Percentiles rank a stretch among this genome's conserved stretches.
phyloP scores from a whole-genome alignment of 1,140 invertebrate species.

The Pogonognathellus flavescens region DNA sequence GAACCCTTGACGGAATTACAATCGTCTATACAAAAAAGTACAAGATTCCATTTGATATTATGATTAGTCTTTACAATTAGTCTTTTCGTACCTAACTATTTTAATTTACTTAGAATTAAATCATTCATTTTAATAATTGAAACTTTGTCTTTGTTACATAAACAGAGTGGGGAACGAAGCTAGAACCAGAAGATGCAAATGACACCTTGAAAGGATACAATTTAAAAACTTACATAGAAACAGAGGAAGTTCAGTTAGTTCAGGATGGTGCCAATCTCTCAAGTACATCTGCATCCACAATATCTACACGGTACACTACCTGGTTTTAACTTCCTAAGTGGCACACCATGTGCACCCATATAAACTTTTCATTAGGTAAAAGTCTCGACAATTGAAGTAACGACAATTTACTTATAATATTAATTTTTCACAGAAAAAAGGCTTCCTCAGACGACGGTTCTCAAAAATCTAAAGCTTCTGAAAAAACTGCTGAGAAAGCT shows the following conservation, averaged over 20 bases:
- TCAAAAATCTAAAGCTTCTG: not conserved
- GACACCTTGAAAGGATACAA: not conserved
- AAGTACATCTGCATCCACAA: not conserved
- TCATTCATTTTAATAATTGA: not conserved
- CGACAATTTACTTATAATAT: not conserved
- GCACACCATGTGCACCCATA: not conserved
- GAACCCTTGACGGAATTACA: not conserved
- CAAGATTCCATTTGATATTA: not conserved
- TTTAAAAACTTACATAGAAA: not conserved
- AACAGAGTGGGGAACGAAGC: not conserved
- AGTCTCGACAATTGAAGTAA: not conserved
- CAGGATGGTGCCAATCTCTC: not conserved
- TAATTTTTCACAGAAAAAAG: not conserved
- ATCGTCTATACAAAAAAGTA: slow-evolving; percentile 4
- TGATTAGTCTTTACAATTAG: too few species aligned
- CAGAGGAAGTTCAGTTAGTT: not conserved
- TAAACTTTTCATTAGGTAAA: too few species aligned
- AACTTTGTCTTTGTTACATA: not conserved
- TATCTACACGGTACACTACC: not conserved
- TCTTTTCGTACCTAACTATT: slow-evolving; percentile 53
- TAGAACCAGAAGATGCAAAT: not conserved
- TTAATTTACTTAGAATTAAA: slow-evolving; percentile 13
- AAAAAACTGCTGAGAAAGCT: not conserved
- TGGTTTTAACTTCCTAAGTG: not conserved
- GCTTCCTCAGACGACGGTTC: not conserved